Evolutionary conservation across 2,888 invertebrate genomes (phyloP).

Genomic region (Yponomeuta malinellus): DNA sequence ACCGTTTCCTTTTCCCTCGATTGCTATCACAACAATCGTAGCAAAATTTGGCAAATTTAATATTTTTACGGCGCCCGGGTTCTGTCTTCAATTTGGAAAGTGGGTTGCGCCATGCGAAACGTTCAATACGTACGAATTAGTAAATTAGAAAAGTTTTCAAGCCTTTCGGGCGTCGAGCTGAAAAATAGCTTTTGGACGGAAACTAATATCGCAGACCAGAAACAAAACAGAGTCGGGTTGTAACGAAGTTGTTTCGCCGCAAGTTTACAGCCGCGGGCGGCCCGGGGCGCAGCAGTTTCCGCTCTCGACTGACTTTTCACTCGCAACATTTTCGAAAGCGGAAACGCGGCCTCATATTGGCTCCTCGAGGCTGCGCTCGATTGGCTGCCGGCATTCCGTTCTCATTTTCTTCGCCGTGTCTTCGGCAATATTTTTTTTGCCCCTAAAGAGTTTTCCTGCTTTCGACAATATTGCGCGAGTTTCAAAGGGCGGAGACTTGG

Average conservation of each 20-base stretch:
- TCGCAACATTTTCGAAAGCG: constrained; percentile 46
- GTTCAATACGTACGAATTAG: constrained; percentile 60
- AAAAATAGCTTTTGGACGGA: constrained; percentile 73
- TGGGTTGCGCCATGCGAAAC: constrained; percentile 42
- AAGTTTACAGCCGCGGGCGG: constrained; percentile 63
- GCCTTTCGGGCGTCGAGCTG: constrained; percentile 61
- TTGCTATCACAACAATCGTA: constrained; percentile 46
- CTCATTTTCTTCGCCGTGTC: constrained; percentile 62
- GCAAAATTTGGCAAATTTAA: constrained; percentile 31
- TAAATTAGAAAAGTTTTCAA: constrained; percentile 72
- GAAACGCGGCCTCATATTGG: constrained; percentile 58
- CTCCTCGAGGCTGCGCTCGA: constrained; percentile 57
- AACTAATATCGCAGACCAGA: constrained; percentile 70
- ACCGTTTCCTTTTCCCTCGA: constrained; percentile 31
- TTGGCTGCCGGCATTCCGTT: constrained; percentile 62
- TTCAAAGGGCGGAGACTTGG: constrained; percentile 61
- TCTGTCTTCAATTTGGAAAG: constrained; percentile 44
- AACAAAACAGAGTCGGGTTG: constrained; percentile 67
- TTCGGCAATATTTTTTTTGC: constrained; percentile 58
- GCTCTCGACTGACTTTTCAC: constrained; percentile 17
- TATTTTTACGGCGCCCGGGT: constrained; percentile 37
- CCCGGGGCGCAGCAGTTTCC: constrained; percentile 31
- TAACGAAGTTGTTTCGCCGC: constrained; percentile 67
- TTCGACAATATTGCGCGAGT: constrained; percentile 72
- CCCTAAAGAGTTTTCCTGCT: constrained; percentile 67